Evolutionary conservation across 2,797 vertebrate species (phyloP).

Genomic region (Xerus rutilus): DNA sequence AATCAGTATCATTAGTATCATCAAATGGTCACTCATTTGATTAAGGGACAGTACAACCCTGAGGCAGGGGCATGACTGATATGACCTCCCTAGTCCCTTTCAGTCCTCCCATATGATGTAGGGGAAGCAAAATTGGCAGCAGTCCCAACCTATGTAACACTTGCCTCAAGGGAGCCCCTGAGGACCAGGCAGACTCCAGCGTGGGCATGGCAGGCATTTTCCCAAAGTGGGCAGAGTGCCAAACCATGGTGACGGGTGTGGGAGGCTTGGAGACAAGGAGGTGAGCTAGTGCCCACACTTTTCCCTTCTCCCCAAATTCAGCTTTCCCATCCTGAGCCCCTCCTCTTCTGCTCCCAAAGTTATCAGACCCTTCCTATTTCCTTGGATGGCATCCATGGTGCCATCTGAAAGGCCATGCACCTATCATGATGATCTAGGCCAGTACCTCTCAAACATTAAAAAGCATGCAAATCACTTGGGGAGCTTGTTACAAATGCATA

Average conservation of each 20-base stretch:
- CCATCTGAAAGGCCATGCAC: not conserved
- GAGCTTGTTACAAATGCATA: conserved; percentile 24
- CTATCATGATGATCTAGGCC: not conserved
- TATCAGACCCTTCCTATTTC: not conserved
- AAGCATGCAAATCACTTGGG: not conserved
- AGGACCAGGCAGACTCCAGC: conserved; percentile 75
- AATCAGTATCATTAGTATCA: conserved; percentile 65
- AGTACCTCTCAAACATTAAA: not conserved
- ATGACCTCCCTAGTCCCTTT: conserved; percentile 70
- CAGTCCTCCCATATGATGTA: conserved; percentile 48
- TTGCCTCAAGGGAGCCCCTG: conserved; percentile 63
- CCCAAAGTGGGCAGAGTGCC: conserved; percentile 68
- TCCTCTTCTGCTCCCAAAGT: not conserved
- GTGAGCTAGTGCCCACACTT: conserved; percentile 46
- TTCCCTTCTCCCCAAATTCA: conserved; percentile 30
- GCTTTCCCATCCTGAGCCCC: conserved; percentile 21
- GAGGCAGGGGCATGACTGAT: conserved; percentile 61
- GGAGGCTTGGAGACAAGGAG: conserved; percentile 70
- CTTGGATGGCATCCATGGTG: not conserved
- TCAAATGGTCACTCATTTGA: conserved; percentile 73
- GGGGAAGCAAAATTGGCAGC: conserved; percentile 62
- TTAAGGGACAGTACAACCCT: conserved; percentile 74
- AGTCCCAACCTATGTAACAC: conserved; percentile 29
- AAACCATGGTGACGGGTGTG: conserved; percentile 66
- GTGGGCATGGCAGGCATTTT: conserved; percentile 73